Evolutionary conservation across 2,113 vertebrate genomes (phyloP), one percentile per base, ranked within the genome.

Genomic region (Pontoporia blainvillei): DNA sequence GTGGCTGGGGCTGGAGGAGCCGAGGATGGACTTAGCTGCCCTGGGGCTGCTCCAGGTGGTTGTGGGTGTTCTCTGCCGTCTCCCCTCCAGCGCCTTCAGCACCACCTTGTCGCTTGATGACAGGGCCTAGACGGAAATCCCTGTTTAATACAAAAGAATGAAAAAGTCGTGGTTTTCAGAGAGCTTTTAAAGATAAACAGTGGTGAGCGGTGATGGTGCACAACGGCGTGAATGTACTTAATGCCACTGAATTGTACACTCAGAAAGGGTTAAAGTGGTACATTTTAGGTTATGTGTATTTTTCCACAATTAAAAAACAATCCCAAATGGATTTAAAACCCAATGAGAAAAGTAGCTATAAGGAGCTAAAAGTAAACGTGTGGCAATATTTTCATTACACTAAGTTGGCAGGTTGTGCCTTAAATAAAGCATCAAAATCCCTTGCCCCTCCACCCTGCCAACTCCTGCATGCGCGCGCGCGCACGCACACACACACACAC

Each of bases 1-100:
- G 44, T 64, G 86, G 83, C 90, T 31, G 1, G 12, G 78, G 96
- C 83, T 75, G 41, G 76, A 95, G 92, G 93, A 76, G 54, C 76
- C 8, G 76, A 49, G 93, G 88, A 41, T 81, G 78, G 15, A 59
- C 83, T 69, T 76, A 72, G 64, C 78, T 29, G 78, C 34, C 44
- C 79, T 90, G 93, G 89, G 25, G 66, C 71, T 0, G 64, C 78
- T 94, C 75, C 83, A 62, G 61, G 95, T 73, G 73, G 64, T 34
- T 49, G 83, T 6, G 46, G 83, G 23, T 61, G 31, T 18, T 66
- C 57, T 73, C 31, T 23, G 76, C 78, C 31, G 0, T 69, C 52
- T 86, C 64, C 36, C 12, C 41, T 44, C 66, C 69, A 14, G 49
- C 46, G 52, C 1, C 71, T 84, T 27, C 59, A 13, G 64, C 5